Percentiles rank a stretch among this genome's conserved stretches.
These are phyloP conservation scores for Danio kyathit DNA, from an alignment of 2,797 vertebrate genomes.

Conservation along the genomic window DNA sequence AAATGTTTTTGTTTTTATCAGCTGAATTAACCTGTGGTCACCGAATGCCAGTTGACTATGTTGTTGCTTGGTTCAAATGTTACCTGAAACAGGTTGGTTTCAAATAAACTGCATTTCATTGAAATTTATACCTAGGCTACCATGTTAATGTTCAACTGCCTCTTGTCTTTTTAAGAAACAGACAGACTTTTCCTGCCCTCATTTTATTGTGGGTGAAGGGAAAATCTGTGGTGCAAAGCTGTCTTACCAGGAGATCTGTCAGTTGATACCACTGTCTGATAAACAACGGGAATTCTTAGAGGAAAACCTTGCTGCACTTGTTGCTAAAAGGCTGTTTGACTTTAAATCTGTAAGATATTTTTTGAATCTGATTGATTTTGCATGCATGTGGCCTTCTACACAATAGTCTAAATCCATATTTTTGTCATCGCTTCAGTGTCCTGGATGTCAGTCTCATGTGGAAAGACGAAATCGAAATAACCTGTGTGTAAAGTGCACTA, in stretches of 20 bases:
- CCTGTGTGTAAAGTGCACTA: constrained; percentile 69
- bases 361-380: no score
- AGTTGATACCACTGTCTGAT: constrained; percentile 65
- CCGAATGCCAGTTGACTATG: constrained; percentile 46
- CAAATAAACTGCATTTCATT: no score
- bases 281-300: constrained; percentile 73
- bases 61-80: constrained; percentile 51
- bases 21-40: constrained; percentile 49
- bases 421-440: constrained; percentile 69
- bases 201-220: not conserved
- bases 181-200: constrained; percentile 71
- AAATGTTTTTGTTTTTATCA: constrained; percentile 2
- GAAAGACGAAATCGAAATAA: constrained; percentile 70
- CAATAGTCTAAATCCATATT: not conserved
- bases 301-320: constrained; percentile 63
- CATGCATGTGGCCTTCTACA: not conserved
- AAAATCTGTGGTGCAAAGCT: constrained; percentile 60
- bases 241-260: constrained; percentile 73
- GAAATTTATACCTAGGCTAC: not conserved
- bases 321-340: constrained; percentile 68
- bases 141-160: constrained; percentile 1
- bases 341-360: constrained; percentile 68
- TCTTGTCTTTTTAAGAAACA: constrained; percentile 46
- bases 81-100: constrained; percentile 48
- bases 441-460: constrained; percentile 71